Evolutionary conservation across 2,797 vertebrate genomes (phyloP).

Genomic region (Cirrhinus molitorella): DNA sequence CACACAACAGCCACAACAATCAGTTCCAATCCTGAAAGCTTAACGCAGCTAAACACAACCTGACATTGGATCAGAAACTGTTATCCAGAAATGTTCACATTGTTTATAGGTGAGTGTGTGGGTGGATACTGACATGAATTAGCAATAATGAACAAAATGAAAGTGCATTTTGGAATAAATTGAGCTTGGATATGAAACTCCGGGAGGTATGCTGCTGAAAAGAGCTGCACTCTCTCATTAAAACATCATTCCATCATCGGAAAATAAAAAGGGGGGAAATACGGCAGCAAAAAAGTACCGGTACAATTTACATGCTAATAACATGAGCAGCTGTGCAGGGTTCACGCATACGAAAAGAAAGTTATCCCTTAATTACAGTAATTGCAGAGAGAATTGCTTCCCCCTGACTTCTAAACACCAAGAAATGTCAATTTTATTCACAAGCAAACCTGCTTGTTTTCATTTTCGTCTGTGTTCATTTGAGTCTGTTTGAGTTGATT

Average conservation of each 20-base stretch:
- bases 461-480: conserved; percentile 9
- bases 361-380: conserved; percentile 82
- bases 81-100: neutral
- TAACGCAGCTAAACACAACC: neutral
- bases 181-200: neutral
- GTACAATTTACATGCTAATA: conserved; percentile 75
- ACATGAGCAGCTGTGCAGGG: conserved; percentile 76
- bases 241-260: conserved; percentile 34
- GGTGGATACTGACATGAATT: conserved; percentile 15
- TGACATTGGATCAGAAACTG: neutral
- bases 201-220: conserved; percentile 3
- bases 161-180: conserved; percentile 5
- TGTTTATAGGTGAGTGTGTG: neutral
- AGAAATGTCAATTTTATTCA: conserved; percentile 74
- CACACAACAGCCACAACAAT: neutral
- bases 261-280: conserved; percentile 38
- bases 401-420: conserved; percentile 66
- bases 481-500: conserved; percentile 19
- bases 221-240: conserved; percentile 5
- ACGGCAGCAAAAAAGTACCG: conserved; percentile 56
- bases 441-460: conserved; percentile 63
- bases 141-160: neutral
- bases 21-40: neutral
- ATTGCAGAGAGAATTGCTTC: conserved; percentile 79
- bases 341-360: conserved; percentile 73